Evolutionary conservation across 53 echinoderm and acorn worm genomes (phyloP).

Genomic region (Luidia sarsii): DNA sequence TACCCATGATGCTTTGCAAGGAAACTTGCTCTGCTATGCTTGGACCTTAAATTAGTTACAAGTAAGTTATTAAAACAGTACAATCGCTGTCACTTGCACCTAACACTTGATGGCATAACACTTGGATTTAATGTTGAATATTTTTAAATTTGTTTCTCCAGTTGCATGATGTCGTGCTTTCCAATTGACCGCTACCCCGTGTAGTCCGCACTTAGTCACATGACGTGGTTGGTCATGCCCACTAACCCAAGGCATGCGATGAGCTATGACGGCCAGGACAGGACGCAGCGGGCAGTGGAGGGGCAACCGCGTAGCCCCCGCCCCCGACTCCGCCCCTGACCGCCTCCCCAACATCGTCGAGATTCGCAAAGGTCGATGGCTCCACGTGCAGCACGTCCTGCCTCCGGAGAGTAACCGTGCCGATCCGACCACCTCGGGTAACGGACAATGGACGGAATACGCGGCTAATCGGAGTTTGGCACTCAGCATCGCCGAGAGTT

Average conservation of each 20-base stretch:
- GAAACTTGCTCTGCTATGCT: no score
- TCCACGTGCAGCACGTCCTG: constrained; percentile 64
- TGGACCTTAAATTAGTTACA: no score
- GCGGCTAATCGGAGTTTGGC: not conserved
- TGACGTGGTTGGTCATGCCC: not conserved
- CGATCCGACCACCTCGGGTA: not conserved
- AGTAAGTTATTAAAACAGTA: no score
- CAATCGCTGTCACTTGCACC: no score
- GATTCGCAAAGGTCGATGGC: constrained; percentile 78
- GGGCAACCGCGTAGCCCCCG: constrained; percentile 20
- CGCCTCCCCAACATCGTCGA: constrained; percentile 42
- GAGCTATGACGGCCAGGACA: constrained; percentile 33
- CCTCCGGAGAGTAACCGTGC: constrained; percentile 29
- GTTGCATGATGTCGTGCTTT: no score
- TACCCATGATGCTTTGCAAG: no score
- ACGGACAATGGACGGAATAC: not conserved
- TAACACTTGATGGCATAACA: no score
- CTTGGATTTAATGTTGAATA: no score
- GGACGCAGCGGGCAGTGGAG: not conserved
- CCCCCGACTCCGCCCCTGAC: not conserved
- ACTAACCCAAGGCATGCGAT: not conserved
- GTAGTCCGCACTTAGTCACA: no score
- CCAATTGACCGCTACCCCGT: no score
- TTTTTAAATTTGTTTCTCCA: no score
- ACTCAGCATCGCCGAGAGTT: no score